Conservation (phyloP, 2,888 invertebrate genomes). For the Acleris holmiana region DNA sequence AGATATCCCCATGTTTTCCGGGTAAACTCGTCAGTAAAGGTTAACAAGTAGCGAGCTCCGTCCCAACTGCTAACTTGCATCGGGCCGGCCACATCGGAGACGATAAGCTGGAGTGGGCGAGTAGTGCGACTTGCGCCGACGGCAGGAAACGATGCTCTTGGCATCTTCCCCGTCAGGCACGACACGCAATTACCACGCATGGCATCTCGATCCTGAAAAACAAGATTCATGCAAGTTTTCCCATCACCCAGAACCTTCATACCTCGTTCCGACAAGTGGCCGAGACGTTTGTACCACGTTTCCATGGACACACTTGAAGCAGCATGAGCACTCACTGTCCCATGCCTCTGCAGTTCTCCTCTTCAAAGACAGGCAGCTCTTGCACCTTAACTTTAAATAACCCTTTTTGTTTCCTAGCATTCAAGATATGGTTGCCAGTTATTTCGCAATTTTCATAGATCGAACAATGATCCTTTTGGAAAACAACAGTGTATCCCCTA, state of each 20-base stretch:
- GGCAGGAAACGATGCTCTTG: neutral
- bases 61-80: conserved; percentile 9
- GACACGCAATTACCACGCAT: neutral
- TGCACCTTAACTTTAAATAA: neutral
- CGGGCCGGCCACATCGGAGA: neutral
- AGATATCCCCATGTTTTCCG: conserved; percentile 24
- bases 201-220: neutral
- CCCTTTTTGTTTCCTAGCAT: neutral
- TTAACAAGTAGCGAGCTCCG: conserved; percentile 22
- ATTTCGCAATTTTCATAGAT: neutral
- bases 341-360: neutral
- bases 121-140: neutral
- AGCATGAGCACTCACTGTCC: neutral
- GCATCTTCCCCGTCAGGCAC: neutral
- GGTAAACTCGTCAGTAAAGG: conserved; percentile 25
- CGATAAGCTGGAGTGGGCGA: neutral
- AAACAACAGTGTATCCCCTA: neutral
- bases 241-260: neutral
- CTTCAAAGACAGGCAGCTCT: neutral
- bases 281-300: conserved; percentile 1
- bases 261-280: conserved; percentile 6
- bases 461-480: neutral
- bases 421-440: conserved; percentile 3
- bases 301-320: neutral
- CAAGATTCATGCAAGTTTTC: neutral